A percentile compares a stretch with the other conserved stretches of the same genome.
phyloP scores from a whole-genome alignment of 2,888 invertebrate genomes.

The Drosophila aldrichi region DNA sequence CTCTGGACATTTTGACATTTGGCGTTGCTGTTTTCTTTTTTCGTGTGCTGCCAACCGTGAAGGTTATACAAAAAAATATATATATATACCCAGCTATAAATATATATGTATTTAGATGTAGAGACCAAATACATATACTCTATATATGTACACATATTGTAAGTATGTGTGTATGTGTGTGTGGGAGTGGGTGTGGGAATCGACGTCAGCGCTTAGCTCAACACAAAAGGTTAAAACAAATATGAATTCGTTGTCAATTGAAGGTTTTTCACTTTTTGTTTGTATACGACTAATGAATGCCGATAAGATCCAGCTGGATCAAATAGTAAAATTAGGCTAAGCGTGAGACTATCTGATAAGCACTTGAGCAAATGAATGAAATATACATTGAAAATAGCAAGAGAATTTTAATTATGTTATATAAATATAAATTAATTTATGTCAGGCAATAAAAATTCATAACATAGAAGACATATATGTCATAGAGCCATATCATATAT shows the following conservation, averaged over 20 bases:
- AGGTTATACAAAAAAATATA: constrained; percentile 53
- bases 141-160: not conserved
- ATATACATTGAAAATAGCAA: too few species aligned
- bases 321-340: not conserved
- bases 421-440: too few species aligned
- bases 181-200: constrained; percentile 39
- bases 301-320: not conserved
- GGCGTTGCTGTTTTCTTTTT: constrained; percentile 51
- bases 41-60: constrained; percentile 64
- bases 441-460: too few species aligned
- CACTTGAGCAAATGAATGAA: not conserved
- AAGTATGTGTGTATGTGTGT: not conserved
- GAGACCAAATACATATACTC: not conserved
- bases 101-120: constrained; percentile 9
- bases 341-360: too few species aligned
- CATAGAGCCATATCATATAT: too few species aligned
- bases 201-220: constrained; percentile 10
- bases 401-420: too few species aligned
- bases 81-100: constrained; percentile 2
- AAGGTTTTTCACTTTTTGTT: not conserved
- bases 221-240: constrained; percentile 29
- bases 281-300: not conserved
- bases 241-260: constrained; percentile 24
- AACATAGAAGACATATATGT: too few species aligned
- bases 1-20: constrained; percentile 73